A percentile compares a stretch with the other conserved stretches of the same genome.
Conservation (phyloP, 2,113 vertebrate genomes). For the Pollachius pollachius region DNA sequence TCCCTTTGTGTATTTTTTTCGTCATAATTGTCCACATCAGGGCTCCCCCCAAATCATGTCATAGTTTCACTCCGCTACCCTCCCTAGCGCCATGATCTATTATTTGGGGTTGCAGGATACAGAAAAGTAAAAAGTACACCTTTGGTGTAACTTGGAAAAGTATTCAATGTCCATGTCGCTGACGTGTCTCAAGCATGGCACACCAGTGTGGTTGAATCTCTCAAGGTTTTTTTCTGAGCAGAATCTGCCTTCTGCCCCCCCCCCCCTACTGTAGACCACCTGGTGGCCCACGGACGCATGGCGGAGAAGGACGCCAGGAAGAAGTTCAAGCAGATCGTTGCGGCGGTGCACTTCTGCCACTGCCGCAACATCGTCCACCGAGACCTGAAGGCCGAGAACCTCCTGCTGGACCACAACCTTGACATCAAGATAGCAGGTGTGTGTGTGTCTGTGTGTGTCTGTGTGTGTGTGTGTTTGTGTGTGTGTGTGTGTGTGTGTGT, state of each 20-base stretch:
- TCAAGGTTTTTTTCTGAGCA: neutral
- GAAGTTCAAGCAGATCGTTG: conserved; percentile 98
- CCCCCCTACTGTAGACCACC: conserved; percentile 79
- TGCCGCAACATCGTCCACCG: conserved; percentile 95
- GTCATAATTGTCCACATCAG: neutral
- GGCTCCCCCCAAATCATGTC: too few relatives aligned
- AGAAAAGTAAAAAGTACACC: too few relatives aligned
- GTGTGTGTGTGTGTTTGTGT: neutral
- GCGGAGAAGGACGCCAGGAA: conserved; percentile 95
- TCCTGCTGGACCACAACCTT: conserved; percentile 87
- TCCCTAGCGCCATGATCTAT: too few relatives aligned
- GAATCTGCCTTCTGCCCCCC: too few relatives aligned
- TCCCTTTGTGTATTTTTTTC: neutral
- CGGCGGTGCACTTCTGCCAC: conserved; percentile 96
- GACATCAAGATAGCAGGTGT: conserved; percentile 70
- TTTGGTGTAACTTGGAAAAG: too few relatives aligned
- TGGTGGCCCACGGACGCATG: conserved; percentile 97
- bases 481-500: neutral
- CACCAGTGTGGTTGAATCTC: neutral
- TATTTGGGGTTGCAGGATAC: too few relatives aligned
- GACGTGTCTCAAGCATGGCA: too few relatives aligned
- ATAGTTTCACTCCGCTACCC: too few relatives aligned
- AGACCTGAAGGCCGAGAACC: conserved; percentile 97
- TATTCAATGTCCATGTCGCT: too few relatives aligned
- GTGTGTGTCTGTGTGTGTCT: conserved; percentile 3